These are phyloP conservation scores for Parnassius orleans DNA, from an alignment of 2,888 invertebrate genomes.

Conservation along the genomic window DNA sequence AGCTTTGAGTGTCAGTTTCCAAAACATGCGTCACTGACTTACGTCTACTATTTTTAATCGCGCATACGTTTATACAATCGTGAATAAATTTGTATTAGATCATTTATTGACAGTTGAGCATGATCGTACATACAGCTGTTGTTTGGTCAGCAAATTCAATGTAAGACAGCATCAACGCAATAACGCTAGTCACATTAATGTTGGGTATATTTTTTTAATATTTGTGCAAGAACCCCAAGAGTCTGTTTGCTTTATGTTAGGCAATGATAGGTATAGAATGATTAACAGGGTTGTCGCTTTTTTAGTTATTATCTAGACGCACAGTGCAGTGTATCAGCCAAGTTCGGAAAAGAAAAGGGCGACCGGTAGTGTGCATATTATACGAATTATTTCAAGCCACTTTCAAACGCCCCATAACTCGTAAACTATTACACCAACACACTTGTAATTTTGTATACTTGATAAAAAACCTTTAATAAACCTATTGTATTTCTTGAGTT, in stretches of 20 bases:
- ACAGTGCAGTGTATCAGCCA: too few species aligned
- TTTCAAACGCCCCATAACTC: too few species aligned
- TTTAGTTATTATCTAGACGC: neutral
- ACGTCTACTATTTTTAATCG: constrained; percentile 21
- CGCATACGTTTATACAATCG: constrained; percentile 31
- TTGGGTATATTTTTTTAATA: neutral
- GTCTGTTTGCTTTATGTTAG: neutral
- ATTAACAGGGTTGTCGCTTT: neutral
- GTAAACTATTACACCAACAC: too few species aligned
- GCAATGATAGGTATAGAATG: neutral
- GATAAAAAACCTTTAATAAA: too few species aligned
- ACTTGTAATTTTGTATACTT: too few species aligned
- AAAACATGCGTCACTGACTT: constrained; percentile 4
- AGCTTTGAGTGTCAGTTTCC: constrained; percentile 1
- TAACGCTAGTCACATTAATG: neutral
- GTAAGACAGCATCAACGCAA: constrained; percentile 10
- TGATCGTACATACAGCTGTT: constrained; percentile 8
- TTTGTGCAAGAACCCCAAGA: neutral
- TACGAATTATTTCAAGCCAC: too few species aligned
- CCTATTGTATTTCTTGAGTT: too few species aligned
- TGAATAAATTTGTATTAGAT: constrained; percentile 38
- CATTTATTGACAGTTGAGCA: constrained; percentile 28
- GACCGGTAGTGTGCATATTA: too few species aligned
- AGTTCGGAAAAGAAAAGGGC: too few species aligned
- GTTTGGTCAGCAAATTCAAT: constrained; percentile 29